Evolutionary conservation across 2,797 vertebrate species (phyloP).

Genomic region (Vespertilio murinus): DNA sequence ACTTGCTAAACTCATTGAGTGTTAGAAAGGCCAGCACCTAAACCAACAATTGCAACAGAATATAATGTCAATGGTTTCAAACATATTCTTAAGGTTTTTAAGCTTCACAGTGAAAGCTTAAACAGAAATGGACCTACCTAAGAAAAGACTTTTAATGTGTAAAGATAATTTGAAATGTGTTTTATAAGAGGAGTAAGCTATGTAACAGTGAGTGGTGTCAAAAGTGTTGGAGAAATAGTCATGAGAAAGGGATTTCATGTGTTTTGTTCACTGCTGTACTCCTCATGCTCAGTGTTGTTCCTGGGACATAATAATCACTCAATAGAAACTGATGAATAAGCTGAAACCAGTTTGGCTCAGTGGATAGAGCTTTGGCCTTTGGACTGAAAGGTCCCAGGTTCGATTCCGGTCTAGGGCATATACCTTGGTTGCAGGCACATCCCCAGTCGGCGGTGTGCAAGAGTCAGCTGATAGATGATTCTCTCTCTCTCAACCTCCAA

Average conservation of each 20-base stretch:
- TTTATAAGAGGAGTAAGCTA: background rate
- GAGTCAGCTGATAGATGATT: too few relatives aligned
- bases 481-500: too few relatives aligned
- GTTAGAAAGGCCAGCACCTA: background rate
- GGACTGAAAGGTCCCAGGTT: too few relatives aligned
- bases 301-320: background rate
- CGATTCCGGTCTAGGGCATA: too few relatives aligned
- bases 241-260: background rate
- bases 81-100: background rate
- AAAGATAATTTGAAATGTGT: background rate
- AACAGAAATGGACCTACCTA: background rate
- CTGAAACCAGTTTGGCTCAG: too few relatives aligned
- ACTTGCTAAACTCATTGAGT: background rate
- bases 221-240: background rate
- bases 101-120: background rate
- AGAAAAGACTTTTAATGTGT: background rate
- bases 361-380: too few relatives aligned
- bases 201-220: background rate
- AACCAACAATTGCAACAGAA: background rate
- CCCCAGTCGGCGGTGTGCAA: too few relatives aligned
- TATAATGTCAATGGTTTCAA: background rate
- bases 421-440: too few relatives aligned
- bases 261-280: background rate
- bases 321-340: background rate
- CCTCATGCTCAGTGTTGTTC: background rate